Base-by-base conservation (phyloP, 2,888 invertebrate species). In the Lomographa bimaculata region DNA sequence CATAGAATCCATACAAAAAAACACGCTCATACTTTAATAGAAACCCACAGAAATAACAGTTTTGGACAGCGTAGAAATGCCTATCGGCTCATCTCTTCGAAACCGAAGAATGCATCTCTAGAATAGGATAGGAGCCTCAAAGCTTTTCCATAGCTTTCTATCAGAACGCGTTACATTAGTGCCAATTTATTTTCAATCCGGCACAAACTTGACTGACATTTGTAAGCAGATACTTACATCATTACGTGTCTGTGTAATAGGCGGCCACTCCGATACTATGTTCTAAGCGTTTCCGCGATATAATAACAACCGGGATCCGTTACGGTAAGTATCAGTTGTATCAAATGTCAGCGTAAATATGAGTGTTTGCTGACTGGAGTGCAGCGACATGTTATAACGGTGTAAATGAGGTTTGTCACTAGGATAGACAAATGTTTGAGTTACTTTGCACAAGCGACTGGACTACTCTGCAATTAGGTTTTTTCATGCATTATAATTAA, bases 261-360 rank as follows among this genome's bases (percentile, higher is more conserved):
- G 45, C 47, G 46, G 51, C 45, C 57, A 39, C 36, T 45, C 9
- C 17, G 41, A 42, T 43, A 54, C 60, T 46, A 53, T 58, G 43
- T 52, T 50, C 34, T 43, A 54, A 43, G 47, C 48, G 49, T 62
- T 64, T 64, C 61, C 58, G 46, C 43, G 48, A 59, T 40, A 40
- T 52, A 62, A 62, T 68, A 65, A 67, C 61, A 60, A 28, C 37
- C 11, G 29, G 37, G 18, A 21, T 37, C 45, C 60, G 64, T 64
- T 66, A 64, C 46, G 24, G 41, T 68, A 71, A 72, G 57, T 68
- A 63, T 63, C 58, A 60, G 68, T 66, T 64, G 53, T 64, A 63
- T 65, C 60, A 62, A 67, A 66, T 65, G 58, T 63, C 64, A 40
- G 47, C 2, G 19, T 20, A 45, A 39, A 42, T 32, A 42, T 55